Conservation (phyloP, 2,888 invertebrate species). For the Agrotis puta region DNA sequence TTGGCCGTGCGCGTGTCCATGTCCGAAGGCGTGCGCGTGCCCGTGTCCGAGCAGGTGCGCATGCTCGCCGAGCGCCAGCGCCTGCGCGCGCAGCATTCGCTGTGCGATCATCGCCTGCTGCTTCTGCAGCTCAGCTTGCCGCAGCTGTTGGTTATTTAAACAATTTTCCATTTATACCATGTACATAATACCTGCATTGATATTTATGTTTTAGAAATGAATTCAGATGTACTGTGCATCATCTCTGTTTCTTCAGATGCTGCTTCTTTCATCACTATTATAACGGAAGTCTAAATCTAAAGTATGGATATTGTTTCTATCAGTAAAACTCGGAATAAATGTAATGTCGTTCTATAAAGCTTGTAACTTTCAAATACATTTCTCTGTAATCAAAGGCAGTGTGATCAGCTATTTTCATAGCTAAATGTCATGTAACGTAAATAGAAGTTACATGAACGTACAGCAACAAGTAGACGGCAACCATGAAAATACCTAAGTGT, state of each 20-base stretch:
- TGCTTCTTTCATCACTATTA: slow-evolving; percentile 48
- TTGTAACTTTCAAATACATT: no score
- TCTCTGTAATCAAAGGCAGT: background rate
- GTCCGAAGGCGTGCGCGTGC: slow-evolving; percentile 67
- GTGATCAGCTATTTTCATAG: background rate
- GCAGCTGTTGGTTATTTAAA: slow-evolving; percentile 69
- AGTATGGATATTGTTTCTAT: background rate
- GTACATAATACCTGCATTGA: background rate
- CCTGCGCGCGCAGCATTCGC: slow-evolving; percentile 49
- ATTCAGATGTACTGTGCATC: slow-evolving; percentile 16
- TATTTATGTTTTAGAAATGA: background rate
- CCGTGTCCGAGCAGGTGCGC: slow-evolving; percentile 55
- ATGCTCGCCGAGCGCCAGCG: slow-evolving; percentile 67
- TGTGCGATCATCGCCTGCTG: slow-evolving; percentile 71
- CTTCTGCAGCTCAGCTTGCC: slow-evolving; percentile 82
- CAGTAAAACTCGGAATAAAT: background rate
- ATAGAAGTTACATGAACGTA: background rate
- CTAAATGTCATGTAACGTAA: background rate
- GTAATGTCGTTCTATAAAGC: background rate
- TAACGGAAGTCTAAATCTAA: background rate
- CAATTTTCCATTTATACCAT: background rate
- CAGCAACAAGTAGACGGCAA: background rate
- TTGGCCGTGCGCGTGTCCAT: slow-evolving; percentile 61
- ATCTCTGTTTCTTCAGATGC: slow-evolving; percentile 38
- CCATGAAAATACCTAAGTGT: background rate